A percentile compares a stretch with the other conserved stretches of the same genome.
These are phyloP conservation scores for Conopomorpha cramerella DNA, from an alignment of 1,140 invertebrate species.

Conservation along the genomic window DNA sequence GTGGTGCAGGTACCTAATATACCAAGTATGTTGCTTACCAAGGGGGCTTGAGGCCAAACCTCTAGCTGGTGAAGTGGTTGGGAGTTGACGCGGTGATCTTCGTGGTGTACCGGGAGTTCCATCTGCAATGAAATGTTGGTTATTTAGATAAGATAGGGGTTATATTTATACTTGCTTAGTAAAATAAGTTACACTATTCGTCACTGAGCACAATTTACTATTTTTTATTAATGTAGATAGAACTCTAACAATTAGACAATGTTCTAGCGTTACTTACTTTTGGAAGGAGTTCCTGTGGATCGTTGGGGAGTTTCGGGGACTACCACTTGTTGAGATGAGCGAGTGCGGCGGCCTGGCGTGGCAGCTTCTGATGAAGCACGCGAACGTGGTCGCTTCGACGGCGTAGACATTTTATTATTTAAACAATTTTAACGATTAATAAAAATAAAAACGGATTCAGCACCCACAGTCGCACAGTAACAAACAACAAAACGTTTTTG, in stretches of 20 bases:
- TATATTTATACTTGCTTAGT: not conserved
- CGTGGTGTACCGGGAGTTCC: constrained; percentile 29
- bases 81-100: constrained; percentile 15
- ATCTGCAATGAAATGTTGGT: constrained; percentile 13
- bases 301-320: constrained; percentile 47
- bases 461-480: too few species aligned
- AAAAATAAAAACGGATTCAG: too few species aligned
- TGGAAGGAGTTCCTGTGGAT: constrained; percentile 34
- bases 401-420: constrained; percentile 34
- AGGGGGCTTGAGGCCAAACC: constrained; percentile 34
- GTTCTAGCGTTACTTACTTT: constrained; percentile 33
- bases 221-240: too few species aligned
- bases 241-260: too few species aligned
- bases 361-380: constrained; percentile 35
- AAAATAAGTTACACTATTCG: not conserved
- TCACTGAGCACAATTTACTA: too few species aligned
- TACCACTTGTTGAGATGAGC: constrained; percentile 43
- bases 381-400: constrained; percentile 40
- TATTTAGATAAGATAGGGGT: not conserved
- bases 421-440: not conserved
- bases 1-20: too few species aligned
- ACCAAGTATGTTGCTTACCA: constrained; percentile 16
- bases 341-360: constrained; percentile 37
- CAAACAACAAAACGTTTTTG: too few species aligned
- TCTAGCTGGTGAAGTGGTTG: constrained; percentile 32